phyloP scores from a whole-genome alignment of 2,113 vertebrate genomes.

The Passer montanus region DNA sequence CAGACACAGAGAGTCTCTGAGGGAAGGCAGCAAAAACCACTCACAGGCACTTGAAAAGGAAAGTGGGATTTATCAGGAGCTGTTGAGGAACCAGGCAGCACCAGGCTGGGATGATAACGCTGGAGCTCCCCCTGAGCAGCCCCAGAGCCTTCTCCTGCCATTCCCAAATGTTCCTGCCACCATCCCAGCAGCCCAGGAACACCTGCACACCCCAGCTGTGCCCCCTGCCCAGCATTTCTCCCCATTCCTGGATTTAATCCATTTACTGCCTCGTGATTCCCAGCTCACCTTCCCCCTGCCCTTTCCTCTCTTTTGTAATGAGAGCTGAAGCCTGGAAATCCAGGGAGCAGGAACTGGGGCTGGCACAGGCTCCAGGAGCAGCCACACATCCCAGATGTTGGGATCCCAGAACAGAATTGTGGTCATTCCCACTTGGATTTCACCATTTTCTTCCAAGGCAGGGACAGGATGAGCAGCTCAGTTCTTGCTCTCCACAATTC shows the following conservation, averaged over 20 bases:
- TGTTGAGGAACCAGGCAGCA: neutral
- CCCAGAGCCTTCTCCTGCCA: neutral
- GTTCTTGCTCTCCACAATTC: neutral
- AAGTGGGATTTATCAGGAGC: neutral
- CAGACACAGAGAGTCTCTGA: neutral
- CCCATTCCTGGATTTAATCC: neutral
- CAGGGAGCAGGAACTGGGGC: neutral
- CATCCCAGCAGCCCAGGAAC: neutral
- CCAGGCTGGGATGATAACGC: neutral
- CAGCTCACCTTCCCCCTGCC: neutral
- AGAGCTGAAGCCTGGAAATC: neutral
- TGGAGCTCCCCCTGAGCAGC: neutral
- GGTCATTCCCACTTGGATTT: neutral
- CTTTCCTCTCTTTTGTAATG: neutral
- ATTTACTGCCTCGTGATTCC: neutral
- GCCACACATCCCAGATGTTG: fast-evolving
- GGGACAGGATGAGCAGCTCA: neutral
- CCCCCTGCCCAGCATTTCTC: neutral
- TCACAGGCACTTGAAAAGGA: neutral
- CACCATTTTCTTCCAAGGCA: neutral
- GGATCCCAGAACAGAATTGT: neutral
- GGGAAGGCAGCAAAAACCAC: neutral
- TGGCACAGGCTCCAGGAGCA: neutral
- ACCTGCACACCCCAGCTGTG: neutral
- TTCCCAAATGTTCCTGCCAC: neutral